These are phyloP conservation scores for Entelurus aequoreus DNA, from an alignment of 2,113 vertebrate genomes.

Conservation along the genomic window DNA sequence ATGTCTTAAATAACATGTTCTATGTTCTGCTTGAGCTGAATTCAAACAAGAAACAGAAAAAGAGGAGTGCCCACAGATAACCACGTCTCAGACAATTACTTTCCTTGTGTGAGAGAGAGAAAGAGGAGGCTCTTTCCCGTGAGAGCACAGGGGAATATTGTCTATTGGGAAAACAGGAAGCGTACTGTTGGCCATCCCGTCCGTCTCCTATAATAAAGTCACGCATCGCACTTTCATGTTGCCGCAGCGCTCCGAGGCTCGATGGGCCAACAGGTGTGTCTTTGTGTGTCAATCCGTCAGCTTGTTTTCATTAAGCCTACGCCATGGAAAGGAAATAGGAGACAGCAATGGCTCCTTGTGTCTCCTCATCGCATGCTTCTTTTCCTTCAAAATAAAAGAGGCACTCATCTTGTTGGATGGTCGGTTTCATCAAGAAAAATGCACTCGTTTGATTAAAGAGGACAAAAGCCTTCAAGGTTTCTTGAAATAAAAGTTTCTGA, in stretches of 20 bases:
- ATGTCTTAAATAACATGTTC: conserved; percentile 56
- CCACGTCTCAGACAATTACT: conserved; percentile 43
- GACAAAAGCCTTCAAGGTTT: too few relatives aligned
- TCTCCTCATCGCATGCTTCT: conserved; percentile 10
- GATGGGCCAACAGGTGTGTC: conserved; percentile 33
- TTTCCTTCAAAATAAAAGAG: not conserved
- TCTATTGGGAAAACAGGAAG: conserved; percentile 53
- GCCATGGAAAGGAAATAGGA: conserved; percentile 3
- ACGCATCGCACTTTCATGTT: conserved; percentile 14
- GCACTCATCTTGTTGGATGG: not conserved
- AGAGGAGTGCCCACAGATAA: conserved; percentile 43
- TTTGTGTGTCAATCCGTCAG: conserved; percentile 20
- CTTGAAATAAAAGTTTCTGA: not conserved
- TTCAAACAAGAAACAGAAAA: conserved; percentile 23
- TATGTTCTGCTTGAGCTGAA: conserved; percentile 27
- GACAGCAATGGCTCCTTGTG: conserved; percentile 2
- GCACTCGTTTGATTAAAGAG: not conserved
- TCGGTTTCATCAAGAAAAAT: not conserved
- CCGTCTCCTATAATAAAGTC: conserved; percentile 12
- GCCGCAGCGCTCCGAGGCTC: not conserved
- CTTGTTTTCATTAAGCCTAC: conserved; percentile 27
- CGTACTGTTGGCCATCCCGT: conserved; percentile 23
- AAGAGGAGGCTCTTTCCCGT: conserved; percentile 35
- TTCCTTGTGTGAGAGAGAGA: conserved; percentile 47
- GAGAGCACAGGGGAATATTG: conserved; percentile 48